A percentile compares a stretch with the other conserved stretches of the same genome.
phyloP scores from a whole-genome alignment of 1,140 invertebrate species.

The Procambarus virginalis region DNA sequence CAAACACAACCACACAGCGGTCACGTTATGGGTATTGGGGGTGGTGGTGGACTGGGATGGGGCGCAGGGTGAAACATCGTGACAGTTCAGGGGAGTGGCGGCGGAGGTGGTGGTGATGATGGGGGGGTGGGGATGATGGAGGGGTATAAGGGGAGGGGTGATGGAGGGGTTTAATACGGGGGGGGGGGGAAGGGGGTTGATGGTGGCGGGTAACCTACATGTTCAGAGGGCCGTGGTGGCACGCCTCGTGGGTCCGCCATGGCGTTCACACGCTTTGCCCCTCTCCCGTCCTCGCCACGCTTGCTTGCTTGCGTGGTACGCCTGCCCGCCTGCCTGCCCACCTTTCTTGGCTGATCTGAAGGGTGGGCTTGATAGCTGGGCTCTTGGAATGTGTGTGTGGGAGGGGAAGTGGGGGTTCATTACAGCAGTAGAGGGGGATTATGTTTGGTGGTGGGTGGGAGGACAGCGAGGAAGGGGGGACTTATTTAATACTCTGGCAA shows the following conservation, averaged over 20 bases:
- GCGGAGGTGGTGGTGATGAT: not conserved
- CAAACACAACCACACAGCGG: too few relatives aligned
- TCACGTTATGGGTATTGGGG: not conserved
- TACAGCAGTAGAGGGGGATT: not conserved
- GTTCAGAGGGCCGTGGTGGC: slow-evolving; percentile 9
- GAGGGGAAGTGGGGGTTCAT: not conserved
- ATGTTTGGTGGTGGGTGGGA: not conserved
- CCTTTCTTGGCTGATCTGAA: slow-evolving; percentile 6
- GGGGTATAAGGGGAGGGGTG: not conserved
- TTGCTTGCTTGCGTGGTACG: slow-evolving; percentile 4
- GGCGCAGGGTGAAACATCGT: not conserved
- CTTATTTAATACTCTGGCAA: not conserved
- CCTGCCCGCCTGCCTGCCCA: not conserved
- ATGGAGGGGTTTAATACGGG: not conserved
- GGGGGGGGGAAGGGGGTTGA: not conserved
- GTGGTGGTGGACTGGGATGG: not conserved
- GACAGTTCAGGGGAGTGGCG: not conserved
- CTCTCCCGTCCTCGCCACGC: not conserved
- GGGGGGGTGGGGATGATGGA: not conserved
- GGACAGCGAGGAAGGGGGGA: not conserved
- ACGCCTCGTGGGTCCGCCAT: not conserved
- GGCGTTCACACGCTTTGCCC: not conserved
- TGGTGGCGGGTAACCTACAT: not conserved
- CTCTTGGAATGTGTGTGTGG: not conserved
- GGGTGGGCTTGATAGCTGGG: not conserved